Evolutionary conservation across 2,888 invertebrate species (phyloP).

Genomic region (Metopia argyrocephala): DNA sequence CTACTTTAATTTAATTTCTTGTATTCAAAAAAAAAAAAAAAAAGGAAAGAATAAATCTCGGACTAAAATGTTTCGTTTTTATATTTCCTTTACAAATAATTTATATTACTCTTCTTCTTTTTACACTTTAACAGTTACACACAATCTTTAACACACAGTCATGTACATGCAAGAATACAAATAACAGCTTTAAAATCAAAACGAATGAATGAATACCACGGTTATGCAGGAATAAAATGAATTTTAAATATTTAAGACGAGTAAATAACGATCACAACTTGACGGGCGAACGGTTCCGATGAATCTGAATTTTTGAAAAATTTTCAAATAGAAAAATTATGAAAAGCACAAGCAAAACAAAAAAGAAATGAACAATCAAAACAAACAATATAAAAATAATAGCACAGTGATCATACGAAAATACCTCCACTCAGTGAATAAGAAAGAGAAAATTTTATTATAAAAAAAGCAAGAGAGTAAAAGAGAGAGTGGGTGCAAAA

Average conservation of each 20-base stretch:
- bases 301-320: slow-evolving; percentile 72
- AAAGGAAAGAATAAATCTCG: too few species aligned
- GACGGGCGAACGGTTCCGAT: slow-evolving; percentile 70
- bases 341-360: slow-evolving; percentile 60
- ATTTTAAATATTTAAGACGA: slow-evolving; percentile 2
- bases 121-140: slow-evolving; percentile 33
- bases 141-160: background rate
- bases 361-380: slow-evolving; percentile 41
- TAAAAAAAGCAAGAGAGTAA: slow-evolving; percentile 28
- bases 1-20: slow-evolving; percentile 2
- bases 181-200: background rate
- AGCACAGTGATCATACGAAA: slow-evolving; percentile 30
- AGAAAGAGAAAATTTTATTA: slow-evolving; percentile 6
- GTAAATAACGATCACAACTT: slow-evolving; percentile 66
- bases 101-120: slow-evolving; percentile 1
- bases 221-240: background rate
- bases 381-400: slow-evolving; percentile 9
- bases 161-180: background rate
- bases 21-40: slow-evolving; percentile 1
- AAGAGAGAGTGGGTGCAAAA: background rate
- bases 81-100: background rate
- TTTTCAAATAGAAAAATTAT: slow-evolving; percentile 68
- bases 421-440: background rate
- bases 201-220: slow-evolving; percentile 10
- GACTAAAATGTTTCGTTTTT: background rate